Conservation (phyloP, 2,888 invertebrate genomes). For the Rhorus exstirpatorius region DNA sequence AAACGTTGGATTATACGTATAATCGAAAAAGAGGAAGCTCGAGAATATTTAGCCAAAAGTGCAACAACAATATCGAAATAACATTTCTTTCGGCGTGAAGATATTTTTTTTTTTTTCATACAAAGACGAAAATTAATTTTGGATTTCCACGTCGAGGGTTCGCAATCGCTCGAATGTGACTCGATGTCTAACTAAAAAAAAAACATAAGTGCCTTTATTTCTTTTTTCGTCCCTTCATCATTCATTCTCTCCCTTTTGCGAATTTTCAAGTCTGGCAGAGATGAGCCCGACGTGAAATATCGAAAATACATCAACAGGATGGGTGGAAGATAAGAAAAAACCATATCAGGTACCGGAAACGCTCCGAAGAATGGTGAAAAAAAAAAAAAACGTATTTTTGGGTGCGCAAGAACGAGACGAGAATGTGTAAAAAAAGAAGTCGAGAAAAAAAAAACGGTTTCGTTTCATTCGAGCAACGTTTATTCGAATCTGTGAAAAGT, state of each 20-base stretch:
- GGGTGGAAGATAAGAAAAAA: conserved; percentile 58
- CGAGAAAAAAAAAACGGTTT: not conserved
- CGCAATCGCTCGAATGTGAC: conserved; percentile 21
- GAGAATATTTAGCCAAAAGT: conserved; percentile 3
- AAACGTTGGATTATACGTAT: conserved; percentile 15
- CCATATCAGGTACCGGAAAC: conserved; percentile 42
- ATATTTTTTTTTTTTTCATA: conserved; percentile 17
- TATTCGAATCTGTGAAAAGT: too few species aligned
- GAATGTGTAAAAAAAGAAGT: not conserved
- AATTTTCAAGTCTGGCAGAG: conserved; percentile 13
- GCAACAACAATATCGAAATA: not conserved
- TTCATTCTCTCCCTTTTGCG: conserved; percentile 20
- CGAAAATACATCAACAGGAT: conserved; percentile 36
- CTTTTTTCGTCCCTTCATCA: conserved; percentile 29
- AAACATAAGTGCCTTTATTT: conserved; percentile 20
- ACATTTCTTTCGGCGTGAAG: not conserved
- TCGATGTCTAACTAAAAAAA: conserved; percentile 21
- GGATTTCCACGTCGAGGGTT: not conserved
- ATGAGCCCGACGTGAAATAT: conserved; percentile 38
- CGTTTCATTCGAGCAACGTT: too few species aligned
- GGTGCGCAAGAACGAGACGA: conserved; percentile 21
- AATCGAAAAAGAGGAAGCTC: conserved; percentile 6
- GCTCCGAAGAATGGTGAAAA: conserved; percentile 38
- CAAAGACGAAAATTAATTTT: conserved; percentile 20
- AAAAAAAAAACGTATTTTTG: conserved; percentile 29